Conservation (phyloP, 1,140 invertebrate genomes). For the Drosophila kohkoa region DNA sequence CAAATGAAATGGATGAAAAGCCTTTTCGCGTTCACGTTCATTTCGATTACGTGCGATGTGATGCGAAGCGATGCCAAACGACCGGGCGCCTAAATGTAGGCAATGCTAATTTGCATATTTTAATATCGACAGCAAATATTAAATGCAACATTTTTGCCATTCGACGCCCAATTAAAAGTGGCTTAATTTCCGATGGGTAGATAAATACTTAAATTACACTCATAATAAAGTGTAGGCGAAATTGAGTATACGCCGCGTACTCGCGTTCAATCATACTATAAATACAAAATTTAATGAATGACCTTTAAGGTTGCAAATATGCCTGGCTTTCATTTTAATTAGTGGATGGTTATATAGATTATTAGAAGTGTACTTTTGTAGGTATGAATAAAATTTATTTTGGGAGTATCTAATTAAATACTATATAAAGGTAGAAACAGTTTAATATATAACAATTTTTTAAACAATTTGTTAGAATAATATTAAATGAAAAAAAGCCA, state of each 20-base stretch:
- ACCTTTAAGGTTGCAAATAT: no score
- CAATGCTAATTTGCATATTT: slow-evolving; percentile 73
- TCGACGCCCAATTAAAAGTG: slow-evolving; percentile 68
- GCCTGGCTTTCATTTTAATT: no score
- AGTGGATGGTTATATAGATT: no score
- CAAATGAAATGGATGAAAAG: slow-evolving; percentile 49
- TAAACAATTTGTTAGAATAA: no score
- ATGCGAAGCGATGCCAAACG: slow-evolving; percentile 18
- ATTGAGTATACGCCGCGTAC: not conserved
- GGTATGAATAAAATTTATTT: no score
- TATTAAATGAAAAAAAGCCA: no score
- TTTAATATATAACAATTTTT: no score
- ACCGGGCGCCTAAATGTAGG: slow-evolving; percentile 48
- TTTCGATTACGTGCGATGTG: slow-evolving; percentile 63
- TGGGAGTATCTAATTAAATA: no score
- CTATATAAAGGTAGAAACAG: no score
- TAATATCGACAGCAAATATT: slow-evolving; percentile 64
- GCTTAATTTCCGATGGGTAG: slow-evolving; percentile 69
- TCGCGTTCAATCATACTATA: no score
- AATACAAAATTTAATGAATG: no score
- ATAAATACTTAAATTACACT: slow-evolving; percentile 58
- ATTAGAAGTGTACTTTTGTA: no score
- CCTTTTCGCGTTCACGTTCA: slow-evolving; percentile 45
- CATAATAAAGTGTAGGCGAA: slow-evolving; percentile 20
- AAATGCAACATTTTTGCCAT: slow-evolving; percentile 70